Conservation (phyloP, 2,888 invertebrate genomes). For the Meliscaeva auricollis region DNA sequence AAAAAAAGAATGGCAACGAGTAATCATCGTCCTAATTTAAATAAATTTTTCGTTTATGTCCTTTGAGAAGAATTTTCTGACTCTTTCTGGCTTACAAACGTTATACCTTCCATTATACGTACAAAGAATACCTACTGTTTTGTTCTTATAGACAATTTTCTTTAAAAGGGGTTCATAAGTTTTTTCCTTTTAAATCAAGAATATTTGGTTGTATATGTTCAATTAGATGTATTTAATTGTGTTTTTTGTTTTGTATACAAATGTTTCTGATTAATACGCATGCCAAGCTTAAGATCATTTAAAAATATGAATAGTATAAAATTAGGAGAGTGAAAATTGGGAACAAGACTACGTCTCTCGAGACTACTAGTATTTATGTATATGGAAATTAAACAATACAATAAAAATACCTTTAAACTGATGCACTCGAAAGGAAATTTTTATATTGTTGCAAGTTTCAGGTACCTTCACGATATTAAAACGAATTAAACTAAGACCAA, state of each 20-base stretch:
- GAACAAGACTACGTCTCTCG: too few relatives aligned
- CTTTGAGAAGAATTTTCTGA: conserved; percentile 52
- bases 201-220: background rate
- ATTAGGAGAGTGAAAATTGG: too few relatives aligned
- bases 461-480: too few relatives aligned
- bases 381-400: too few relatives aligned
- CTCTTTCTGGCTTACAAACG: background rate
- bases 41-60: conserved; percentile 77
- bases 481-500: too few relatives aligned
- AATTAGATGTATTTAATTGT: background rate
- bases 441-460: too few relatives aligned
- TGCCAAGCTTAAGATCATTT: too few relatives aligned
- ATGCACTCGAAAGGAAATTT: too few relatives aligned
- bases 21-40: conserved; percentile 80
- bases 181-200: conserved; percentile 49
- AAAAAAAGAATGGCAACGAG: conserved; percentile 71
- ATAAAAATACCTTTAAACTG: too few relatives aligned
- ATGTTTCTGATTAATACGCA: too few relatives aligned
- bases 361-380: too few relatives aligned
- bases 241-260: background rate
- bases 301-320: too few relatives aligned
- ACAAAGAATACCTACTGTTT: conserved; percentile 38
- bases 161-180: conserved; percentile 28
- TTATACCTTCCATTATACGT: background rate
- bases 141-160: conserved; percentile 51